Evolutionary conservation across 2,113 vertebrate species (phyloP).

Genomic region (Corythornis cristatus): DNA sequence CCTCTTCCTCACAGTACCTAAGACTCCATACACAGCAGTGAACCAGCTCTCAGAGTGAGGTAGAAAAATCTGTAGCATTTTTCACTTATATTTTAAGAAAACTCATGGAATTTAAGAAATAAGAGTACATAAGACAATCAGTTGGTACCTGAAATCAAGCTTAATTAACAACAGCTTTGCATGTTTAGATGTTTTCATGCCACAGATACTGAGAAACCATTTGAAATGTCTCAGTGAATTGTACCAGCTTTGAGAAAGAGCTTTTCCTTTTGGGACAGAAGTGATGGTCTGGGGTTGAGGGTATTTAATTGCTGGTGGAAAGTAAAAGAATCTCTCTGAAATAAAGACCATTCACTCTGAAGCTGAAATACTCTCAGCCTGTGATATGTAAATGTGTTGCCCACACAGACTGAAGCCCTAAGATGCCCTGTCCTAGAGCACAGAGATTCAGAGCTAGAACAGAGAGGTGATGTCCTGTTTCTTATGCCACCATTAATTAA

Average conservation of each 20-base stretch:
- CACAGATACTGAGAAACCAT: neutral
- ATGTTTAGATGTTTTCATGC: neutral
- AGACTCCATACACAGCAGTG: neutral
- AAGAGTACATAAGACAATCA: neutral
- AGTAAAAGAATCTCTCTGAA: neutral
- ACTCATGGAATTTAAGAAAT: neutral
- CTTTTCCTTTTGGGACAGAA: neutral
- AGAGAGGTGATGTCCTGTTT: neutral
- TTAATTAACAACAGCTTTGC: neutral
- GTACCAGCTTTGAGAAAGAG: neutral
- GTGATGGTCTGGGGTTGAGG: neutral
- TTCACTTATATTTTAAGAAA: neutral
- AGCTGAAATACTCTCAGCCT: neutral
- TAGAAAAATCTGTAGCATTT: neutral
- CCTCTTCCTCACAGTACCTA: neutral
- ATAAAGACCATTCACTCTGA: neutral
- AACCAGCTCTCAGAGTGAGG: neutral
- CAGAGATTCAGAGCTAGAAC: neutral
- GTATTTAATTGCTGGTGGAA: neutral
- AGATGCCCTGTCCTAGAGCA: neutral
- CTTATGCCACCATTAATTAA: neutral
- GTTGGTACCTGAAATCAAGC: neutral
- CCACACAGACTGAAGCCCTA: neutral
- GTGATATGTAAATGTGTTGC: neutral
- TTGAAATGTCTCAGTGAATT: neutral